Percentiles rank a stretch among this genome's conserved stretches.
phyloP scores from a whole-genome alignment of 2,888 invertebrate genomes.

The Coenonympha glycerion region DNA sequence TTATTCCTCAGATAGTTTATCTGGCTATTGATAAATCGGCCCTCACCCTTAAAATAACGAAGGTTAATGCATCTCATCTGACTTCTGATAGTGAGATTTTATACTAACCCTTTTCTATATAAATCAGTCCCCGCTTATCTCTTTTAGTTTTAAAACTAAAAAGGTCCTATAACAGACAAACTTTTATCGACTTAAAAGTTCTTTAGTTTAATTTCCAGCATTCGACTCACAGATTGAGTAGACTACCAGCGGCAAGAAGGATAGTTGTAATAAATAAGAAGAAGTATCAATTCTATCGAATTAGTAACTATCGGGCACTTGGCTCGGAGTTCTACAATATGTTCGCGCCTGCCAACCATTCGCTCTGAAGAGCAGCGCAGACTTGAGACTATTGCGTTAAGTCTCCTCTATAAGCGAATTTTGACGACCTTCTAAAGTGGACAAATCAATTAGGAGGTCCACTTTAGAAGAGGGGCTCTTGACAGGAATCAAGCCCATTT shows the following conservation, averaged over 20 bases:
- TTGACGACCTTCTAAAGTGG: no score
- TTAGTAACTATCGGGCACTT: constrained; percentile 27
- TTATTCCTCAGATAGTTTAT: no score
- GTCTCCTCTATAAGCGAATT: background rate
- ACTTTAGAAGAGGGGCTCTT: no score
- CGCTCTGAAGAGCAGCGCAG: constrained; percentile 2
- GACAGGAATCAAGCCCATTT: no score
- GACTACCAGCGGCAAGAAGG: constrained; percentile 18
- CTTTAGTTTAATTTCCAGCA: constrained; percentile 23
- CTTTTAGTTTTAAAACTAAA: background rate
- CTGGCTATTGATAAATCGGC: no score
- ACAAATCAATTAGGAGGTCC: no score
- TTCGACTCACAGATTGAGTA: constrained; percentile 16
- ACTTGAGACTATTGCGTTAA: constrained; percentile 2
- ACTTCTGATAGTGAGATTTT: no score
- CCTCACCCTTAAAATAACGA: no score
- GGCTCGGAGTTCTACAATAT: constrained; percentile 23
- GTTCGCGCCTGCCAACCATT: constrained; percentile 27
- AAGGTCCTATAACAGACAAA: background rate
- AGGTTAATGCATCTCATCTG: no score
- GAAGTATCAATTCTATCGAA: constrained; percentile 29
- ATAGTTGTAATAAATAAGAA: constrained; percentile 28
- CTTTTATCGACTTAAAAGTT: constrained; percentile 2
- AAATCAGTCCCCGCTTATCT: background rate
- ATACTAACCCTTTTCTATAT: background rate